A percentile compares a stretch with the other conserved stretches of the same genome.
Conservation (phyloP, 2,113 vertebrate species). For the Aptenodytes forsteri region DNA sequence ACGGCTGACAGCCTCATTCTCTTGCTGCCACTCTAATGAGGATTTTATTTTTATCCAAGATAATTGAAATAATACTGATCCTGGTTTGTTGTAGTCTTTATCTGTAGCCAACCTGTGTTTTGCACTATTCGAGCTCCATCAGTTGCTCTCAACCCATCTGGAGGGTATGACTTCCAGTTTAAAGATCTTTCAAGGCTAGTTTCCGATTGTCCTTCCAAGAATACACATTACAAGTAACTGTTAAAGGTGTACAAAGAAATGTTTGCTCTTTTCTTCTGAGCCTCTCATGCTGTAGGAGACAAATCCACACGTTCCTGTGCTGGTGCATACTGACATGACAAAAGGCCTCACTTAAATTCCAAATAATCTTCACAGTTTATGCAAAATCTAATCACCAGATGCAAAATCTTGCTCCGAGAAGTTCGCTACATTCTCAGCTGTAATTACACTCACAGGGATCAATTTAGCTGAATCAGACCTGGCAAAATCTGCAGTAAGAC, state of each 20-base stretch:
- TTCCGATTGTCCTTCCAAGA: not conserved
- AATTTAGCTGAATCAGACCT: not conserved
- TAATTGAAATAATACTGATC: not conserved
- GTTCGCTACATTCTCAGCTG: not conserved
- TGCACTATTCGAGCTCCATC: not conserved
- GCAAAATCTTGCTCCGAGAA: not conserved
- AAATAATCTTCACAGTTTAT: not conserved
- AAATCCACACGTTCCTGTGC: not conserved
- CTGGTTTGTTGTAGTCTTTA: not conserved
- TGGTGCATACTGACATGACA: not conserved
- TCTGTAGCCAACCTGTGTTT: not conserved
- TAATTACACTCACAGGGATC: not conserved
- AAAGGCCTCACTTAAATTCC: not conserved
- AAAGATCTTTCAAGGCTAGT: not conserved
- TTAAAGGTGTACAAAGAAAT: not conserved
- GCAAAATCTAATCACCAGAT: not conserved
- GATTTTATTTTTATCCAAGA: not conserved
- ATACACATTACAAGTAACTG: not conserved
- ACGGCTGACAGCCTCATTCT: not conserved
- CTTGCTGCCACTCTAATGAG: not conserved
- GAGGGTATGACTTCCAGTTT: not conserved
- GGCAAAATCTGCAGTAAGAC: not conserved
- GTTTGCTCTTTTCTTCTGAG: not conserved
- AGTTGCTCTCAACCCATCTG: not conserved
- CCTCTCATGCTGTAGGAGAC: not conserved